These are phyloP conservation scores for Hippasteria phrygiana DNA, from an alignment of 53 echinoderm and acorn worm genomes.

Conservation along the genomic window DNA sequence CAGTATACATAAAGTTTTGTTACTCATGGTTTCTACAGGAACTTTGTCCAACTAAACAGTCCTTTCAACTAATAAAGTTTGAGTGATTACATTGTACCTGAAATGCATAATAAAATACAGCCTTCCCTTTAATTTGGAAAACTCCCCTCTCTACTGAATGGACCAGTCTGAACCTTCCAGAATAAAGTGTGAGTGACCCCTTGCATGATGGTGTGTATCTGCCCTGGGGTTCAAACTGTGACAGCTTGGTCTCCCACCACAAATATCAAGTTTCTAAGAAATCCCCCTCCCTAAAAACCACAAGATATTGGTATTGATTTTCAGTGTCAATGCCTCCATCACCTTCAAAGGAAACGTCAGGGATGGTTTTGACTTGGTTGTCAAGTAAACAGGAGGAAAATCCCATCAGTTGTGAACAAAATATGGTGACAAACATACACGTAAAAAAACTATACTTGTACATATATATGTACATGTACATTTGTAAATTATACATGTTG, in stretches of 20 bases:
- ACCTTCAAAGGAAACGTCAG: neutral
- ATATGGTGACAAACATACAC: neutral
- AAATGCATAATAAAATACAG: too few species aligned
- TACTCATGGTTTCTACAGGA: too few species aligned
- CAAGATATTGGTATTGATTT: slow-evolving; percentile 41
- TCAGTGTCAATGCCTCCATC: slow-evolving; percentile 16
- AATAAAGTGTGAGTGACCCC: slow-evolving; percentile 27
- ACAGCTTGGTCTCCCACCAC: slow-evolving; percentile 20
- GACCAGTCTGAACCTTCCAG: neutral
- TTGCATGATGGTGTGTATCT: neutral
- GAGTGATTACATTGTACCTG: too few species aligned
- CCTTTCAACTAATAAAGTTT: too few species aligned
- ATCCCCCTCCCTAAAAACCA: slow-evolving; percentile 22
- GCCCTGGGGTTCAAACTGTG: slow-evolving; percentile 23
- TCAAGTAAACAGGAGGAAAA: neutral
- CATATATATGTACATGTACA: slow-evolving; percentile 13
- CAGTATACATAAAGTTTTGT: too few species aligned
- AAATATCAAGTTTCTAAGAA: slow-evolving; percentile 47
- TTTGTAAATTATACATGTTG: too few species aligned
- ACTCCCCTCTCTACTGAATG: slow-evolving; percentile 21
- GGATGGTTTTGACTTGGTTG: slow-evolving; percentile 11
- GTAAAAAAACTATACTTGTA: neutral
- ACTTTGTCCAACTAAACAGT: too few species aligned
- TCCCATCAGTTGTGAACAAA: neutral
- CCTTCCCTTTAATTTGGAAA: too few species aligned